phyloP scores from a whole-genome alignment of 35 echinoderm and acorn worm species.

The Apostichopus californicus region DNA sequence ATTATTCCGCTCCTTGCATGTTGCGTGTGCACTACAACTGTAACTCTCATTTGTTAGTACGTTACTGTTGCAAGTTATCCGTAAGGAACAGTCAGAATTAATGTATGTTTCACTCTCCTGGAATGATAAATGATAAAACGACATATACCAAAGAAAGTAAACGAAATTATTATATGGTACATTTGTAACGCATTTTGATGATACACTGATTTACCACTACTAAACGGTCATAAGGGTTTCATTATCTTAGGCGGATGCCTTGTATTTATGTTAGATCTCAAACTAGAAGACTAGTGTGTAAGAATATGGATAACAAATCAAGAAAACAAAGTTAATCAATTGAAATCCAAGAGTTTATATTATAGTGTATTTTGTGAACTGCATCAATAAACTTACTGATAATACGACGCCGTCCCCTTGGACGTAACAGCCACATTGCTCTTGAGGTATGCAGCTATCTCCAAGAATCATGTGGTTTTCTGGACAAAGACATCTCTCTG shows the following conservation, averaged over 20 bases:
- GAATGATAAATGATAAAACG: neutral
- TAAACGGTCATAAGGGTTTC: neutral
- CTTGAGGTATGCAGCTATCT: neutral
- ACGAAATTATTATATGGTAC: neutral
- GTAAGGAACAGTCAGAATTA: neutral
- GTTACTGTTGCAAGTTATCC: neutral
- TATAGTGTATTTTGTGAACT: too few species aligned
- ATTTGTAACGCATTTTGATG: neutral
- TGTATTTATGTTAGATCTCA: neutral
- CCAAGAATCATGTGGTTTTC: neutral
- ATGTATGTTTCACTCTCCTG: neutral
- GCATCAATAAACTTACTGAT: neutral
- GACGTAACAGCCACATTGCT: constrained; percentile 23
- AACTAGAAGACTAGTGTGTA: neutral
- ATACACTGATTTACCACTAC: neutral
- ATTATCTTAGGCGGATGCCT: neutral
- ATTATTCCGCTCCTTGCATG: neutral
- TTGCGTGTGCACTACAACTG: neutral
- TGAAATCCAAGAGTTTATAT: too few species aligned
- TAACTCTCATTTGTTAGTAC: neutral
- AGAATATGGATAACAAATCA: too few species aligned
- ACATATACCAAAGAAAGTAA: neutral
- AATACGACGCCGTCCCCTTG: neutral
- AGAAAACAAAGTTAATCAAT: too few species aligned
- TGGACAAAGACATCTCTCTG: neutral